Percentiles rank a stretch among this genome's conserved stretches.
Conservation (phyloP, 2,797 vertebrate species). For the Dicrostonyx torquatus region DNA sequence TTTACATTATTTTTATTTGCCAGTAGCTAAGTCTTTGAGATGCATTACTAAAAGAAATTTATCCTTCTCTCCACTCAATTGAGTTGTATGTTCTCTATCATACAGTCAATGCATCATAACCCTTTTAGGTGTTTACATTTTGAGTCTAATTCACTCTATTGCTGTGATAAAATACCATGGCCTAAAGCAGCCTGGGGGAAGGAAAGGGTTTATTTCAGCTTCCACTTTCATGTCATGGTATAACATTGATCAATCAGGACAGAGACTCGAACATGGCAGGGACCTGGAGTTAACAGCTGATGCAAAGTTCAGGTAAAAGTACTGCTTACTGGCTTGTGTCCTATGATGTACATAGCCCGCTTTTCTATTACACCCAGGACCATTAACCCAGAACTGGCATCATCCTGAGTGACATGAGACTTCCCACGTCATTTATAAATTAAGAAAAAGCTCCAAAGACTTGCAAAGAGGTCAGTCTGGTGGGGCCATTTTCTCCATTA, state of each 20-base stretch:
- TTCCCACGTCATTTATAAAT: neutral
- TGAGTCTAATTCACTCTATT: neutral
- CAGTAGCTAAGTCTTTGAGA: neutral
- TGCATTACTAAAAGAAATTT: neutral
- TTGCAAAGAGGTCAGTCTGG: neutral
- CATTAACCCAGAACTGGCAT: neutral
- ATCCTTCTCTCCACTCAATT: neutral
- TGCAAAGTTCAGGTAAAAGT: too few species aligned
- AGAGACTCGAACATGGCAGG: neutral
- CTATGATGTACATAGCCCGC: too few species aligned
- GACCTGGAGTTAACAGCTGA: neutral
- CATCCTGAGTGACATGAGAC: neutral
- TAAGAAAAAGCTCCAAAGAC: too few species aligned
- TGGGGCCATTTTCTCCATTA: neutral
- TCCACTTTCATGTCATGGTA: neutral
- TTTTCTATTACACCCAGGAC: neutral
- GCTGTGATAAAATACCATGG: neutral
- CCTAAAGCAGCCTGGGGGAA: neutral
- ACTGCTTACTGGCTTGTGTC: neutral
- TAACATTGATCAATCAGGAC: neutral
- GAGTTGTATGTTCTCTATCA: neutral
- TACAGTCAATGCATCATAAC: neutral
- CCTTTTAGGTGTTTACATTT: neutral
- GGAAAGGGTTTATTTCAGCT: neutral
- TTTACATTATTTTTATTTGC: neutral